Evolutionary conservation across 2,888 invertebrate species (phyloP), one percentile per base, ranked within the genome.

Genomic region (Podotricha telesiphe): DNA sequence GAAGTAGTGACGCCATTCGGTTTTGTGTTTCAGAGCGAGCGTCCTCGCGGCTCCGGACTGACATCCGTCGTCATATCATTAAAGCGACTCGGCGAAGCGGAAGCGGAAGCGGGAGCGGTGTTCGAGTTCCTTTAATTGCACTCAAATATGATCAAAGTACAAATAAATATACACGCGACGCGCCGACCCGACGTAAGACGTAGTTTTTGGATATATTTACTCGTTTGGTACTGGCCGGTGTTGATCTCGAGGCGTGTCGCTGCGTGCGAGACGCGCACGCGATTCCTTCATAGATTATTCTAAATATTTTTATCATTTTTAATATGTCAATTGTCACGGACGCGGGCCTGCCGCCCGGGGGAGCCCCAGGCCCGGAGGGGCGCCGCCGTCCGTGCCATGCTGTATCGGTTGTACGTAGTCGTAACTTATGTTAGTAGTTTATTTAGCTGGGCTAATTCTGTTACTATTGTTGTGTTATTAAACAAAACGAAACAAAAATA

Each of bases 391-490:
- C 81, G 82, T 82, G 80, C 86, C 79, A 80, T 75, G 76, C 61
- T 61, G 47, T 75, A 79, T 87, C 84, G 87, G 89, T 87, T 87
- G 89, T 87, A 86, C 81, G 81, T 88, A 88, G 85, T 81, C 84
- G 81, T 88, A 85, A 81, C 79, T 85, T 88, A 82, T 81, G 83
- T 86, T 87, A 86, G 86, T 87, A 85, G 85, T 81, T 82, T 76
- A 75, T 81, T 83, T 87, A 87, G 88, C 86, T 82, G 87, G 86
- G 86, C 85, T 87, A 82, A 85, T 86, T 89, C 82, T 81, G 85
- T 88, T 86, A 83, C 78, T 87, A 82, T 83, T 85, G 85, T 86
- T 86, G 87, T 89, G 88, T 90, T 88, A 80, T 78, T 80, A 82
- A 82, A 53, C 53, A n/a, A 34, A 34, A 53, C 53, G 53, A 51